Evolutionary conservation across 2,888 invertebrate genomes (phyloP).

Genomic region (Leistus spinibarbis): DNA sequence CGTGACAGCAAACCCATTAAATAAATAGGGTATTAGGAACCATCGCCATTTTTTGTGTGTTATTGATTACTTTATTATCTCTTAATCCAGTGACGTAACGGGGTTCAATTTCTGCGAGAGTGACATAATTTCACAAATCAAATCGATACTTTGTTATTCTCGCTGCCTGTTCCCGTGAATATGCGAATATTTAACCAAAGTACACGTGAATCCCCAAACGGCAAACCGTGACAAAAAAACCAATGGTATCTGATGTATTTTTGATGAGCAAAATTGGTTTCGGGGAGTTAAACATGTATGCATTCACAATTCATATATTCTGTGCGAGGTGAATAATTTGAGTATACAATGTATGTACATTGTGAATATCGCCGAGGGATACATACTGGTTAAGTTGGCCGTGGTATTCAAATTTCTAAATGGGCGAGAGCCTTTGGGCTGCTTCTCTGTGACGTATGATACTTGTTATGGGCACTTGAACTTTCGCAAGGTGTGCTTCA

Average conservation of each 20-base stretch:
- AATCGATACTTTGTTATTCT: too few relatives aligned
- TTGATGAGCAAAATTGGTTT: neutral
- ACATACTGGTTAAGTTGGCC: neutral
- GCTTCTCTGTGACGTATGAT: neutral
- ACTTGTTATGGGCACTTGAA: constrained; percentile 3
- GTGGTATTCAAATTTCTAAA: constrained; percentile 1
- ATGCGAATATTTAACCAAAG: too few relatives aligned
- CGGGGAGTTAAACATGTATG: neutral
- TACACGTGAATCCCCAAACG: neutral
- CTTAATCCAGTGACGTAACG: too few relatives aligned
- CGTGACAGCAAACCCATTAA: too few relatives aligned
- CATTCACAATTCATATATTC: neutral
- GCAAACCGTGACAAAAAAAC: neutral
- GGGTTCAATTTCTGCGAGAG: too few relatives aligned
- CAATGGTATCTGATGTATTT: neutral
- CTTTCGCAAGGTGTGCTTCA: neutral
- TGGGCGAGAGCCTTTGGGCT: neutral
- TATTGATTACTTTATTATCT: too few relatives aligned
- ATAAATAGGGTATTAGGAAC: too few relatives aligned
- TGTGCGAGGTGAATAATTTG: neutral
- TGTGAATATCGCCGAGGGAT: neutral
- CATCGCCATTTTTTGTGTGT: too few relatives aligned
- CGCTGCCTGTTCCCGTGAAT: neutral
- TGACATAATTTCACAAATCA: too few relatives aligned
- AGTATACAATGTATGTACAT: neutral